Percentiles rank a stretch among this genome's conserved stretches.
These are phyloP conservation scores for Bucorvus abyssinicus DNA, from an alignment of 2,797 vertebrate genomes.

Conservation along the genomic window DNA sequence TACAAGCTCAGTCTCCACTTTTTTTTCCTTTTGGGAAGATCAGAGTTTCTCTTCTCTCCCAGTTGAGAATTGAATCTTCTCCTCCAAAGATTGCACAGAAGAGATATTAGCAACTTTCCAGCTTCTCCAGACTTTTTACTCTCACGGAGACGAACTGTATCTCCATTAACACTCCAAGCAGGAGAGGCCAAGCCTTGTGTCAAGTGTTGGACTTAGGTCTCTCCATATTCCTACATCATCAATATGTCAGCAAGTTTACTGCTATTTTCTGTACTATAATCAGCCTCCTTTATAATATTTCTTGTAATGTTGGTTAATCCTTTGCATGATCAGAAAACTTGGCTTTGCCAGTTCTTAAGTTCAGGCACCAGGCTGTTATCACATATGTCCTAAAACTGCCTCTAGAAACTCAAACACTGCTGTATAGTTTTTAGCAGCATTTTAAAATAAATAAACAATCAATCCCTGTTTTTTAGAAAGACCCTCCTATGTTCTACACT, in stretches of 20 bases:
- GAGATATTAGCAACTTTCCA: not conserved
- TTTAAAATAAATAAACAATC: not conserved
- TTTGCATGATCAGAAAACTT: not conserved
- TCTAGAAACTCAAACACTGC: not conserved
- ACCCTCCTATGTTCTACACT: not conserved
- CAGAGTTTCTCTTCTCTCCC: not conserved
- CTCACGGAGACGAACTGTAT: not conserved
- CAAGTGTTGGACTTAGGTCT: rapidly evolving
- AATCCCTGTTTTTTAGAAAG: not conserved
- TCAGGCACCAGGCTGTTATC: not conserved
- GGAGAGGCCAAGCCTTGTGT: not conserved
- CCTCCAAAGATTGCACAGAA: not conserved
- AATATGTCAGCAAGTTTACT: not conserved
- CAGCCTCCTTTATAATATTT: not conserved
- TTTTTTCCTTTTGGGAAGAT: not conserved
- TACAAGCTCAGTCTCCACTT: not conserved
- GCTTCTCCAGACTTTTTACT: not conserved
- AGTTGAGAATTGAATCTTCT: not conserved
- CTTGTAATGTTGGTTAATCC: not conserved
- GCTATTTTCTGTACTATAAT: not conserved
- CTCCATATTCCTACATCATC: no score
- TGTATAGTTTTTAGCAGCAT: not conserved
- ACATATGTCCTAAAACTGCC: not conserved
- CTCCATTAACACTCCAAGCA: not conserved
- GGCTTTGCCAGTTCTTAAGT: not conserved